A percentile compares a stretch with the other conserved stretches of the same genome.
phyloP scores from a whole-genome alignment of 2,797 vertebrate genomes.

The Takifugu rubripes region DNA sequence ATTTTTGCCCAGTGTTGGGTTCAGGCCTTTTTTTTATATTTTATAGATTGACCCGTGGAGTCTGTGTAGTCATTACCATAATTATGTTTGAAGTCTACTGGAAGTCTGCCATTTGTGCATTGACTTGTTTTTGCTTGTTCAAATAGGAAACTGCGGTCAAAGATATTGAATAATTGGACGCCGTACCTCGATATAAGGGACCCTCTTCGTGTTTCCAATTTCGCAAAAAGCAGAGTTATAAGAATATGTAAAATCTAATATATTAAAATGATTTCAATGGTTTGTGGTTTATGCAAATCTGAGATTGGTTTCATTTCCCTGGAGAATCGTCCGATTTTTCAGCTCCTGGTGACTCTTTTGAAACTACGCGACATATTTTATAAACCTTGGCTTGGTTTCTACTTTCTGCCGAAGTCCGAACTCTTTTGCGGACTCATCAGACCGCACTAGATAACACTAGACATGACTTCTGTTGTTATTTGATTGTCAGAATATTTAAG shows the following conservation, averaged over 20 bases:
- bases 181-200: constrained; percentile 1
- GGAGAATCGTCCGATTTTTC: too few species aligned
- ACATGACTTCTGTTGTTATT: background rate
- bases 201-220: background rate
- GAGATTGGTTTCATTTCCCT: too few species aligned
- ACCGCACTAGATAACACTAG: background rate
- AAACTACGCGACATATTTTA: too few species aligned
- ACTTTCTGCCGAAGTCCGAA: background rate
- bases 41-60: constrained; percentile 26
- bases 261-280: too few species aligned
- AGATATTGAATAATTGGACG: constrained; percentile 31
- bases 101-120: constrained; percentile 18
- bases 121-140: constrained; percentile 14
- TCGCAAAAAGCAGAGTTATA: background rate
- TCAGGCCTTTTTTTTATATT: constrained; percentile 45
- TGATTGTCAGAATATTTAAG: background rate
- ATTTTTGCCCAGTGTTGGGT: constrained; percentile 17
- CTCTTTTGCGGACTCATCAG: too few species aligned
- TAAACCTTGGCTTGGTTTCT: background rate
- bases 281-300: too few species aligned
- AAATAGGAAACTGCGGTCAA: constrained; percentile 18
- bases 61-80: constrained; percentile 32
- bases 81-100: constrained; percentile 43
- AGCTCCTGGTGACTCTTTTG: too few species aligned
- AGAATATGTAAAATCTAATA: too few species aligned